These are phyloP conservation scores for Phoenicopterus ruber DNA, from an alignment of 2,113 vertebrate genomes.

Conservation along the genomic window DNA sequence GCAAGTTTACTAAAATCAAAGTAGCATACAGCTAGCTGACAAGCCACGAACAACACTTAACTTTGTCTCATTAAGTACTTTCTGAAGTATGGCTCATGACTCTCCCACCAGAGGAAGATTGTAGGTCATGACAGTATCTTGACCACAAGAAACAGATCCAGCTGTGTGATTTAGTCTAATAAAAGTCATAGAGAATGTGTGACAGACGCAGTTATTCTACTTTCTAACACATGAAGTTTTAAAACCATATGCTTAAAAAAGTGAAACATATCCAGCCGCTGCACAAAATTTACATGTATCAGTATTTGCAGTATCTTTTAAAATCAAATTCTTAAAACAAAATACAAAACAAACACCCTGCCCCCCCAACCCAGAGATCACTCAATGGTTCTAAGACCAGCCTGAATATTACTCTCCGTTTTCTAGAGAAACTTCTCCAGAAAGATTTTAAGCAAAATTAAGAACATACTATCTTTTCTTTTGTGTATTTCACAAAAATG, in stretches of 20 bases:
- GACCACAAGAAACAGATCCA: background rate
- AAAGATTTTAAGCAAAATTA: background rate
- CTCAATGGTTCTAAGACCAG: background rate
- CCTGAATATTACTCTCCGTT: background rate
- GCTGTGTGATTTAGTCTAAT: background rate
- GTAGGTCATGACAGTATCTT: background rate
- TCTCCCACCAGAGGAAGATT: background rate
- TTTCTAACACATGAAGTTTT: background rate
- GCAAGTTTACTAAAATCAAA: background rate
- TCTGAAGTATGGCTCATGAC: background rate
- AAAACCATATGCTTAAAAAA: background rate
- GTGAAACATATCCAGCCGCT: background rate
- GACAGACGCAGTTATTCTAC: background rate
- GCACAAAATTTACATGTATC: background rate
- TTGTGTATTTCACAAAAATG: background rate
- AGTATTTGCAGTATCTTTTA: background rate
- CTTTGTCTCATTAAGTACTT: background rate
- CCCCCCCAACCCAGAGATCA: background rate
- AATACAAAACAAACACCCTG: background rate
- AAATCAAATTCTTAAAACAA: background rate
- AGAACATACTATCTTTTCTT: background rate
- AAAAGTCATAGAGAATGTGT: background rate
- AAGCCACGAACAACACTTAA: background rate
- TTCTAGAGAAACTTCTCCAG: background rate
- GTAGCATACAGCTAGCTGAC: background rate